These are phyloP conservation scores for Oeneis ivallda DNA, from an alignment of 2,888 invertebrate species.

Conservation along the genomic window DNA sequence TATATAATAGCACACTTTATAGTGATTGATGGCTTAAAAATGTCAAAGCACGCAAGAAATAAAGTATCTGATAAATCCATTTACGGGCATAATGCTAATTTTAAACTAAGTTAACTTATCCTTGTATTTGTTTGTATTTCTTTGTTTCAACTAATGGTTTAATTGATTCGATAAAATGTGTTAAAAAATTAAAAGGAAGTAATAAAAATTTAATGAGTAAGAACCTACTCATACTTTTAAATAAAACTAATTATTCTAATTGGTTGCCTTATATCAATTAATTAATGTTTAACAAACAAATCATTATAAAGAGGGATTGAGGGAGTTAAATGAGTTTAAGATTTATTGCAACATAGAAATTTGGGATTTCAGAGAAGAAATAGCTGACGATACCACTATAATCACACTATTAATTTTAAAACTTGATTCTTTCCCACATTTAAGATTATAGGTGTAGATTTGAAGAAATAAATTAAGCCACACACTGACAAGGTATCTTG, in stretches of 20 bases:
- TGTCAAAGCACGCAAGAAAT: slow-evolving; percentile 15
- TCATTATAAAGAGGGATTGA: slow-evolving; percentile 53
- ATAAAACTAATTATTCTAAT: slow-evolving; percentile 20
- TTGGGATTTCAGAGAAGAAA: slow-evolving; percentile 41
- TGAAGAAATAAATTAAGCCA: slow-evolving; percentile 29
- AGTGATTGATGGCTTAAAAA: slow-evolving; percentile 8
- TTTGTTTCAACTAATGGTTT: background rate
- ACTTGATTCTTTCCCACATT: slow-evolving; percentile 30
- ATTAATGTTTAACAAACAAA: slow-evolving; percentile 59
- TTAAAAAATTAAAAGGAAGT: slow-evolving; percentile 4
- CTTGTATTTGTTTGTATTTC: too few relatives aligned
- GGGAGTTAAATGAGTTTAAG: slow-evolving; percentile 63
- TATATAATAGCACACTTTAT: slow-evolving; percentile 18
- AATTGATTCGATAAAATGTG: background rate
- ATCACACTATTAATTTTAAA: slow-evolving; percentile 35
- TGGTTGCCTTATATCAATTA: slow-evolving; percentile 54
- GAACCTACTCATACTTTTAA: background rate
- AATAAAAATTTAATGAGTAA: slow-evolving; percentile 6
- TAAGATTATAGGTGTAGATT: slow-evolving; percentile 25
- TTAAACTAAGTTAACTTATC: background rate
- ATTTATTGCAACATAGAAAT: slow-evolving; percentile 47
- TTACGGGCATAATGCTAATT: slow-evolving; percentile 2
- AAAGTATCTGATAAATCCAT: slow-evolving; percentile 1
- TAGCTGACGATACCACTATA: slow-evolving; percentile 31
- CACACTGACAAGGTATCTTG: slow-evolving; percentile 25